Evolutionary conservation across 2,888 invertebrate genomes (phyloP), one percentile per base, ranked within the genome.

Genomic region (Graphium colonna): DNA sequence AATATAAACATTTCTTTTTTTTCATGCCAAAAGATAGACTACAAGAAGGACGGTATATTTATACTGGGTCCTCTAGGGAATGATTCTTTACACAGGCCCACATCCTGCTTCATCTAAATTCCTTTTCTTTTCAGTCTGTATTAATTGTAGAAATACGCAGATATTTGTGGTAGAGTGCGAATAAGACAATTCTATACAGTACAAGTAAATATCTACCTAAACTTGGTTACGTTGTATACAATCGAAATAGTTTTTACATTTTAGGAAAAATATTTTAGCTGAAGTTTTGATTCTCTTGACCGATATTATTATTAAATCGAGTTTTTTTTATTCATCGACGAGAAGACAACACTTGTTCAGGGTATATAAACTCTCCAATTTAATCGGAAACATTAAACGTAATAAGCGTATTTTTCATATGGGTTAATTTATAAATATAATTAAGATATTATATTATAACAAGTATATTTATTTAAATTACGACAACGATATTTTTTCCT

Each of bases 341-440:
- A 53, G 52, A 61, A 61, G 79, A 82, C 83, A 86, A 84, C 82
- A 80, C 79, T 88, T 87, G 89, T 88, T 89, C 88, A 80, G 82
- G 82, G 79, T 88, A 86, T 89, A 87, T 88, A 82, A 79, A 80
- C 69, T 83, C 73, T 77, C 87, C 86, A 86, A 86, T 89, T 82
- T 80, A 68, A 87, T 87, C 87, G 86, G 88, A 88, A 84, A 84
- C 73, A 84, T 87, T 88, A 88, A 87, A 87, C 87, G 88, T 89
- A 89, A 88, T 89, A 89, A 89, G 89, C 89, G 89, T 89, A 88
- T 85, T 82, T 79, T 82, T 86, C 77, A 86, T 86, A 82, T 80
- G 82, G 85, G 79, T 83, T 83, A 79, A 73, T 62, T 65, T 76
- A 77, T 75, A 73, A 63, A 75, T 40, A 79, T 82, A 81, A 71